A percentile compares a stretch with the other conserved stretches of the same genome.
phyloP scores from a whole-genome alignment of 2,797 vertebrate genomes.

The Sylvia borin region DNA sequence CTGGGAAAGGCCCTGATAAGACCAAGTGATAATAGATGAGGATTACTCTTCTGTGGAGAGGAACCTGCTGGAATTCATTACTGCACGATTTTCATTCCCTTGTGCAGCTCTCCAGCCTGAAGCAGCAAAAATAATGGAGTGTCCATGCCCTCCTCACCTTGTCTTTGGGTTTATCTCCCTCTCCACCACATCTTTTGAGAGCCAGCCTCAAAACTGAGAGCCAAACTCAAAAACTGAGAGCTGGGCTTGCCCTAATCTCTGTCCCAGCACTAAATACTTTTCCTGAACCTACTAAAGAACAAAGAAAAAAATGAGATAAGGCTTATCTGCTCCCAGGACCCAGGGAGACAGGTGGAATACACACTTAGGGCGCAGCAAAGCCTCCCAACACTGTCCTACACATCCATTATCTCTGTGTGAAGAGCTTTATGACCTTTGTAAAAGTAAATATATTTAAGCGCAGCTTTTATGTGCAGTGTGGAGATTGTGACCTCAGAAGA shows the following conservation, averaged over 20 bases:
- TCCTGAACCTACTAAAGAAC: neutral
- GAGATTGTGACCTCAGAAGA: neutral
- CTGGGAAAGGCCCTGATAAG: neutral
- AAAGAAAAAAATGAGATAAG: neutral
- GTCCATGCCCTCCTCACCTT: neutral
- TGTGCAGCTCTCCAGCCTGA: neutral
- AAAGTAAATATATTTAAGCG: neutral
- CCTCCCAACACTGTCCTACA: neutral
- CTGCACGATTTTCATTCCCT: neutral
- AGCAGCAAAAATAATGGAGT: neutral
- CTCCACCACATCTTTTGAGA: neutral
- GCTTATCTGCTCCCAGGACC: neutral
- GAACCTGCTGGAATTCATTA: neutral
- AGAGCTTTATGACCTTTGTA: neutral
- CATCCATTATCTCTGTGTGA: neutral
- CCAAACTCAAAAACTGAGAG: neutral
- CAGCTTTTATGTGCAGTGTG: neutral
- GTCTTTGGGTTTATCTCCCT: neutral
- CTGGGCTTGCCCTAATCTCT: neutral
- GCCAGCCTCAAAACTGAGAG: neutral
- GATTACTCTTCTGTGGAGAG: neutral
- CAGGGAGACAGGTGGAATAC: neutral
- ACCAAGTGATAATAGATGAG: neutral
- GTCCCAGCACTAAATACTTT: neutral
- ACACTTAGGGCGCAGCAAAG: neutral